Evolutionary conservation across 30 jellyfish, hydroid and myxozoan species (phyloP).

Genomic region (Rhopilema esculentum): DNA sequence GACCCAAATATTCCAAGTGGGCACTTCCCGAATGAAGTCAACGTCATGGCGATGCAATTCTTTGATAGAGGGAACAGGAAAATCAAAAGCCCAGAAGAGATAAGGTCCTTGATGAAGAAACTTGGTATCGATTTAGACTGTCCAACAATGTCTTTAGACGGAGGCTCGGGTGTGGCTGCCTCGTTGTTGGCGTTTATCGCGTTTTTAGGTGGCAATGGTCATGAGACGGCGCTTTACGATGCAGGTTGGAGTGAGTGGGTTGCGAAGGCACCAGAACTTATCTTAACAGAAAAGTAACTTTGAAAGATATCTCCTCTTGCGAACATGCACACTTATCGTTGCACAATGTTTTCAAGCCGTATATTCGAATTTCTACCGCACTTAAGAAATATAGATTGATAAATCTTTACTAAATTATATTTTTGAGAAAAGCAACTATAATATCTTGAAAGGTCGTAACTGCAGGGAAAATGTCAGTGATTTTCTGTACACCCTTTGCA

Average conservation of each 20-base stretch:
- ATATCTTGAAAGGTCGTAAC: no score
- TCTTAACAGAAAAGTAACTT: neutral
- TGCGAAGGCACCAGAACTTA: conserved; percentile 47
- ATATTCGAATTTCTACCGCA: no score
- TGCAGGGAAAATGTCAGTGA: no score
- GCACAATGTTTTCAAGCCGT: no score
- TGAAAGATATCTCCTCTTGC: no score
- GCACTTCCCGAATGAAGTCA: conserved; percentile 71
- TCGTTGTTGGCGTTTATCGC: conserved; percentile 57
- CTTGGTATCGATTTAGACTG: conserved; percentile 57
- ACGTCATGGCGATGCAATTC: conserved; percentile 43
- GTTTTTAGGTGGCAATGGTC: conserved; percentile 46
- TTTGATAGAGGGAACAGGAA: conserved; percentile 38
- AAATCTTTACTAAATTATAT: no score
- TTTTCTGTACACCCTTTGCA: no score
- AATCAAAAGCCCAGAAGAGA: conserved; percentile 37
- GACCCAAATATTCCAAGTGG: conserved; percentile 69
- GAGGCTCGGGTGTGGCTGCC: conserved; percentile 89
- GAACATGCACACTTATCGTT: no score
- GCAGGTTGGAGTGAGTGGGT: conserved; percentile 92
- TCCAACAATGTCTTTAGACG: conserved; percentile 55
- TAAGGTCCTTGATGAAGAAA: conserved; percentile 25
- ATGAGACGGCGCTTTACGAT: conserved; percentile 73
- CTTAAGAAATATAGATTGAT: no score
- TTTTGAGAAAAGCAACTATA: no score